A percentile compares a stretch with the other conserved stretches of the same genome.
Evolutionary conservation across 2,888 invertebrate genomes (phyloP).

Genomic region (Subacronicta megacephala): DNA sequence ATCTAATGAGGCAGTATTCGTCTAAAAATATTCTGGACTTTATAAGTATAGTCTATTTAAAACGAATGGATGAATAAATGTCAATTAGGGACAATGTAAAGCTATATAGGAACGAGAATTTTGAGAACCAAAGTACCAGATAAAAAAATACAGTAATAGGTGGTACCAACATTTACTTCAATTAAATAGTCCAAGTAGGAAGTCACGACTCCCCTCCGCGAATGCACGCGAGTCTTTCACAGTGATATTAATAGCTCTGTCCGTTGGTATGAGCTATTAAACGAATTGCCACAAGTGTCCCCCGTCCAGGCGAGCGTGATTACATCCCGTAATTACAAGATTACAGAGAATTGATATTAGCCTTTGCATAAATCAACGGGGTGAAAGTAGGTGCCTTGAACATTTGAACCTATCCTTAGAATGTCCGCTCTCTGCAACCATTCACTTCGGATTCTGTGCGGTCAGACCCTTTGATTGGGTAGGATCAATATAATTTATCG

Average conservation of each 20-base stretch:
- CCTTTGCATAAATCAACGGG: conserved; percentile 33
- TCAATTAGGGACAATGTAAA: neutral
- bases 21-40: too few species aligned
- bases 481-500: neutral
- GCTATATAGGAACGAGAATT: neutral
- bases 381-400: conserved; percentile 38
- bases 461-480: neutral
- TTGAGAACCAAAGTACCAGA: conserved; percentile 20
- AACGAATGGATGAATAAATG: neutral
- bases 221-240: conserved; percentile 35
- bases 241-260: conserved; percentile 37
- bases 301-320: conserved; percentile 38
- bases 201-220: conserved; percentile 48
- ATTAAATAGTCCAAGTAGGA: conserved; percentile 53
- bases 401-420: conserved; percentile 23
- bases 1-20: too few species aligned
- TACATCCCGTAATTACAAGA: conserved; percentile 47
- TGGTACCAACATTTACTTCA: conserved; percentile 43
- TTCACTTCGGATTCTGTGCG: conserved; percentile 4
- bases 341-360: conserved; percentile 43
- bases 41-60: too few species aligned
- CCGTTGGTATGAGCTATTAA: conserved; percentile 27
- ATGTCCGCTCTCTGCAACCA: conserved; percentile 6
- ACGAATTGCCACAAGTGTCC: conserved; percentile 18
- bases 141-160: conserved; percentile 34